Conservation (phyloP, 2,113 vertebrate genomes). For the Axis porcinus region DNA sequence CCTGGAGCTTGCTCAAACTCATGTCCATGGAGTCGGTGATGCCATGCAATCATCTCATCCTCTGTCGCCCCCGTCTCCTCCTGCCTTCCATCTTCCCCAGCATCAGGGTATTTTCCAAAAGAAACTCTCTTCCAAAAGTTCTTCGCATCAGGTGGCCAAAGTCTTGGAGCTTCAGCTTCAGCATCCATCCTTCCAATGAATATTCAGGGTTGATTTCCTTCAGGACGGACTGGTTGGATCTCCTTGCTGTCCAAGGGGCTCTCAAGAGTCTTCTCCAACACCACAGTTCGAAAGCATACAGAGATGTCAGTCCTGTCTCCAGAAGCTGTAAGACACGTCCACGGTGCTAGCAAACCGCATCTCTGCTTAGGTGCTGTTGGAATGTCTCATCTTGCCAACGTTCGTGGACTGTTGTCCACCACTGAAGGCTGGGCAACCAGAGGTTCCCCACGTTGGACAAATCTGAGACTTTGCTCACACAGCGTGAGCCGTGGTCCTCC, state of each 20-base stretch:
- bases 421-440: rapidly evolving
- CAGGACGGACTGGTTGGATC: not conserved
- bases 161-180: rapidly evolving
- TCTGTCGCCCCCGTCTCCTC: rapidly evolving
- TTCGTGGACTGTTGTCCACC: rapidly evolving
- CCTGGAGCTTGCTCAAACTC: rapidly evolving
- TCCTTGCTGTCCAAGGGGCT: not conserved
- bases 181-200: not conserved
- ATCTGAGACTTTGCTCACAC: rapidly evolving
- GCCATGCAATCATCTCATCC: not conserved
- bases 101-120: not conserved
- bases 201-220: not conserved
- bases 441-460: not conserved
- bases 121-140: not conserved
- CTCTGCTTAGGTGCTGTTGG: not conserved
- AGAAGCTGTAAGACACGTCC: rapidly evolving
- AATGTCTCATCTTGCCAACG: rapidly evolving
- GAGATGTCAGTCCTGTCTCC: not conserved
- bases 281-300: rapidly evolving
- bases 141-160: rapidly evolving
- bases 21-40: rapidly evolving
- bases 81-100: rapidly evolving
- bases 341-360: rapidly evolving
- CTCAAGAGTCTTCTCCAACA: not conserved
- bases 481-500: rapidly evolving